Evolutionary conservation across 2,113 vertebrate genomes (phyloP).

Genomic region (Myodes glareolus): DNA sequence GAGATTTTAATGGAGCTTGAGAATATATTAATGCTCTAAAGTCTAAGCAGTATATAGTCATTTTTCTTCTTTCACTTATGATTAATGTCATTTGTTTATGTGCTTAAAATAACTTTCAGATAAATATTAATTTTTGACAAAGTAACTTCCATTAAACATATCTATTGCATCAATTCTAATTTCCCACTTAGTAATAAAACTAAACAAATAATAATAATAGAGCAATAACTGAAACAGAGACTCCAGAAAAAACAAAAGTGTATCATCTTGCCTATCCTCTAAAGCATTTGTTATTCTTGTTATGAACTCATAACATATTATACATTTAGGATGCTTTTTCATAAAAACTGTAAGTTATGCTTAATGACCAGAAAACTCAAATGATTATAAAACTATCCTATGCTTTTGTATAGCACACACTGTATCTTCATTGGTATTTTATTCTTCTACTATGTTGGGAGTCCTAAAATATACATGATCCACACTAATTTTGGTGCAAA

Average conservation of each 20-base stretch:
- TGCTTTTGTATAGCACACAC: neutral
- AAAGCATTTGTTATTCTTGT: constrained; percentile 3
- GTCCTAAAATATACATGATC: neutral
- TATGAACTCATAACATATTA: neutral
- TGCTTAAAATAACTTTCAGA: neutral
- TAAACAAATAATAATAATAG: neutral
- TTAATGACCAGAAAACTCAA: neutral
- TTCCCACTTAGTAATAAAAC: neutral
- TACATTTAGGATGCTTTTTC: neutral
- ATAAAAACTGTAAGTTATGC: neutral
- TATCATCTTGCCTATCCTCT: neutral
- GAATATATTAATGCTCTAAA: neutral
- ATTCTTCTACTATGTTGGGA: neutral
- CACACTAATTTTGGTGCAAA: neutral
- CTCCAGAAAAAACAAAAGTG: neutral
- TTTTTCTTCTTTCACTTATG: neutral
- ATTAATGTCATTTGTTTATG: constrained; percentile 8
- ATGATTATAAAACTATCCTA: neutral
- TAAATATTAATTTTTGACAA: constrained; percentile 3
- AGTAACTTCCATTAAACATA: neutral
- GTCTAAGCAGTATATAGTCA: neutral
- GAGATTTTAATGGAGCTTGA: constrained; percentile 42
- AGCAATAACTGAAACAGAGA: neutral
- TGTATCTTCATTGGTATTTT: neutral
- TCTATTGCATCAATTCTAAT: neutral